Conservation (phyloP, 1,140 invertebrate genomes). For the Drosophila seguyi region DNA sequence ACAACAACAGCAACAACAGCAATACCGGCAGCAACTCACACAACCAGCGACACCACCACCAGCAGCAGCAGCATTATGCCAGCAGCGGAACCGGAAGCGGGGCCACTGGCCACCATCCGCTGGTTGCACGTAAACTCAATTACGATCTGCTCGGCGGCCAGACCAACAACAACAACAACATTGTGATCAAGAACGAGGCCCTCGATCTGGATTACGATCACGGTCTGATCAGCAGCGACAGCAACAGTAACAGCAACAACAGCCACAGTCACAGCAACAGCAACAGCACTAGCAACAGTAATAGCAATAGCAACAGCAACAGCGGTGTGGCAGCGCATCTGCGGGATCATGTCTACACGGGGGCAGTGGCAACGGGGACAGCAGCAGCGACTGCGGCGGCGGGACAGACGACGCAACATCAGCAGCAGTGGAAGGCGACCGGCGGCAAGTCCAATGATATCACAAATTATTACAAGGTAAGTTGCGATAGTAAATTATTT, state of each 20-base stretch:
- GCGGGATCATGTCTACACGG: conserved; percentile 90
- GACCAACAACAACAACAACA: conserved; percentile 66
- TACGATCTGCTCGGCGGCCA: conserved; percentile 52
- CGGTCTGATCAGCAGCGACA: conserved; percentile 49
- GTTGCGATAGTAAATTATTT: background rate
- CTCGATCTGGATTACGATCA: conserved; percentile 62
- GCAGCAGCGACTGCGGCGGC: conserved; percentile 70
- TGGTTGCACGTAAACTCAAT: conserved; percentile 67
- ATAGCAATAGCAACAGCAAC: conserved; percentile 43
- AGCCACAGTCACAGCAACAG: conserved; percentile 34
- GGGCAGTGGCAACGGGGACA: conserved; percentile 72
- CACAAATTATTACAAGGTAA: conserved; percentile 85
- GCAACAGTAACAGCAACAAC: conserved; percentile 39
- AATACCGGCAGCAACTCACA: conserved; percentile 25
- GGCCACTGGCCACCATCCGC: conserved; percentile 22
- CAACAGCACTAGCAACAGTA: conserved; percentile 32
- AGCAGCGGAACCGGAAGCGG: conserved; percentile 26
- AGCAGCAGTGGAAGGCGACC: conserved; percentile 74
- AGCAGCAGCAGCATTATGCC: conserved; percentile 55
- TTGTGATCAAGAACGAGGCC: conserved; percentile 70
- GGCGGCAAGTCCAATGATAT: conserved; percentile 82
- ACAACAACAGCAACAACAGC: conserved; percentile 43
- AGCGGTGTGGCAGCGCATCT: conserved; percentile 87
- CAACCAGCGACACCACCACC: conserved; percentile 43
- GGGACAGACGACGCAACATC: conserved; percentile 71